Evolutionary conservation across 23 tunicate species (phyloP), one percentile per base, ranked within the genome.

Genomic region (Ciona savignyi): DNA sequence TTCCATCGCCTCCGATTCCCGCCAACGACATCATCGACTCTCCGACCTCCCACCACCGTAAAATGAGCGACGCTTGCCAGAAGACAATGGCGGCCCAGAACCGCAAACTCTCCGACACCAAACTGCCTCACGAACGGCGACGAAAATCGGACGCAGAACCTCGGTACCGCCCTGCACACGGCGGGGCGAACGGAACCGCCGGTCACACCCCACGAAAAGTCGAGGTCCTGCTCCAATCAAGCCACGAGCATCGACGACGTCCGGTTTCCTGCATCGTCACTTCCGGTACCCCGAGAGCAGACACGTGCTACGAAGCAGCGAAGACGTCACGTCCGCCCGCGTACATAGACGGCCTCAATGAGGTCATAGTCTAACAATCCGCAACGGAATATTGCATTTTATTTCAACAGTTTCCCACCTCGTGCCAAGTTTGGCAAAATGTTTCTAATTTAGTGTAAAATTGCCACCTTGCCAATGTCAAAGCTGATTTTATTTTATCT

Each of bases 51-150:
- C 34, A 60, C 65, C 62, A 80, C 22, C 70, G 79, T 29, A 83
- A 75, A 69, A 83, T 83, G 88, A 83, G 88, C 75, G 88, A 83
- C 48, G 81, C 79, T 21, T 83, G 81, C 63, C 79, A 77, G 81
- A 63, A 70, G 34, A 83, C 81, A 11, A 49, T 83, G 26, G 79
- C 88, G 21, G 88, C 88, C 27, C 88, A 83, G 35, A 78, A 75
- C 62, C 32, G 88, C 0, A 83, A 83, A 68, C 76, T 75, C 20
- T 75, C 81, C 30, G 77, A 76, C 63, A 62, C 70, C 32, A 67
- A 67, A 19, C 23, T 81, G 0, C 65, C 62, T 35, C 77, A 71
- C 25, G 24, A 75, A 23, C 63, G 31, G 63, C 67, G 51, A 35
- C 73, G 31, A 25, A 56, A 23, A 27, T 4, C 34, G 31, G 61